Base-by-base conservation (phyloP, 2,797 vertebrate species). In the Salarias fasciatus region DNA sequence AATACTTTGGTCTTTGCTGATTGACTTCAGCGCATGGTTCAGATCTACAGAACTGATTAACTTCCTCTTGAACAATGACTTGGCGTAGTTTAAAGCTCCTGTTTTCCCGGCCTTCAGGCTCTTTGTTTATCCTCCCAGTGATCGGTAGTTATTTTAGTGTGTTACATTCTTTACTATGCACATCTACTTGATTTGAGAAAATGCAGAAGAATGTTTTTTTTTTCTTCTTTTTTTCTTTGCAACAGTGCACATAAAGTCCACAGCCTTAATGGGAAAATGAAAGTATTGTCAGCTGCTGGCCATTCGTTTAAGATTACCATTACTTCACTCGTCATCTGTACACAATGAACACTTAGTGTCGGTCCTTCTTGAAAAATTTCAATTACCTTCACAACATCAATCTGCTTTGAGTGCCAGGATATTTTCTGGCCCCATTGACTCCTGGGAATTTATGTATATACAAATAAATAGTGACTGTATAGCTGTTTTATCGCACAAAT, bases 261-360 rank as follows among this genome's bases (percentile, higher is more conserved):
- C 51, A 63, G 81, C 69, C 80, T 86, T 78, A 77, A 55, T 4
- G 8, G 14, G 50, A 1, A 4, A 5, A 28, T 44, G 35, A 41
- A 7, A 24, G 18, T 24, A 24, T 24, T 46, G 64, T 52, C 0
- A 8, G 40, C 59, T 50, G 63, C 6, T 18, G 46, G 37, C 15
- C 12, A 49, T 57, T 63, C 42, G 9, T 63, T 47, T 0, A 30
- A 37, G 14, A 48, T 63, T 12, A 14, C 47, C 50, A 49, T 18
- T 67, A 74, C 68, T 63, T 86, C 65, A 51, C 13, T 61, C 30
- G 14, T 53, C n/a, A 45, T 45, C 5, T 54, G 4, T 35, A 52
- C 43, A 70, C 52, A 53, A 49, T 44, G 62, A 53, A 50, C 46
- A 5, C 24, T 41, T 55, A 4, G 2, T 31, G 8, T 31, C 31